Base-by-base conservation (phyloP, 2,113 vertebrate species). In the Rousettus leschenaultii region DNA sequence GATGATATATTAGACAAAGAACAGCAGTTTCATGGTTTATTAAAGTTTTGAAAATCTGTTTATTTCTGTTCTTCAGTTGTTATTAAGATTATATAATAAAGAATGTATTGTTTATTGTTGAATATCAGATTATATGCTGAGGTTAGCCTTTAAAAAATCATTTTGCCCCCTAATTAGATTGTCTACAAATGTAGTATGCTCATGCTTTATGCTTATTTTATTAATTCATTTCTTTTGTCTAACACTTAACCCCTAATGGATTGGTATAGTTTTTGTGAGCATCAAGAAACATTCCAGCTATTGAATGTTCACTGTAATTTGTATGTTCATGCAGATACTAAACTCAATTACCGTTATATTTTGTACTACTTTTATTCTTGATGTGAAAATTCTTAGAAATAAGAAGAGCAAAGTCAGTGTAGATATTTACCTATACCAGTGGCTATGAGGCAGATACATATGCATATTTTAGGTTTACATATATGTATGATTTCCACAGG, bases 191-290 rank as follows among this genome's bases (percentile, higher is more conserved):
- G 43, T 71, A 55, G n/a, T 93, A 77, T 74, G 66, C 26, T 48
- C 61, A 4, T 6, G 15, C 85, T 89, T 92, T 86, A 38, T 75
- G 43, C 26, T 79, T 90, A 89, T 91, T 95, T 94, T 95, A 86
- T 91, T 85, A 40, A 63, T 13, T 82, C 83, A 24, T 68, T 88
- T 5, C 48, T 85, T 89, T 97, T 66, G 61, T 79, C 35, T 92
- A 88, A 73, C 24, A 26, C 30, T 92, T 94, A 65, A 35, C 21
- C 33, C 28, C 68, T 83, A 77, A 61, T 74, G 61, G 43, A 73
- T 21, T 92, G 48, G 38, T 73, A 73, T 6, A 83, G 45, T 92
- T 63, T 94, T 86, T 90, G 33, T 92, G 35, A 95, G 22, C 53
- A 77, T 74, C 24, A 75, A 33, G 51, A 71, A 43, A 43, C 9